Conservation (phyloP, 2,797 vertebrate genomes). For the Hoplostethus mediterraneus region DNA sequence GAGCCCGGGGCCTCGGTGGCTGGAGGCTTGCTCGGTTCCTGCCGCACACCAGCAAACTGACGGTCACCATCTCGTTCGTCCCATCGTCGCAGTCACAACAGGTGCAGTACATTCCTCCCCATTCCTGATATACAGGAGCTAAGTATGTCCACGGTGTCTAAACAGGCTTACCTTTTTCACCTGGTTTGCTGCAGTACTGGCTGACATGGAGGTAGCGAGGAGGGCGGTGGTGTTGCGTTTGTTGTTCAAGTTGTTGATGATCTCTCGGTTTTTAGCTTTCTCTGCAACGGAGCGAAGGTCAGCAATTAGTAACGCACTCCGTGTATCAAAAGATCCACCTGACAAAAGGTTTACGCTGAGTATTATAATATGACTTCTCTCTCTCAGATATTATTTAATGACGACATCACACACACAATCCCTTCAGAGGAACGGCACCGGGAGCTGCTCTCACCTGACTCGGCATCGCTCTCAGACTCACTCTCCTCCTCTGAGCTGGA, state of each 20-base stretch:
- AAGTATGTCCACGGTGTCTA: neutral
- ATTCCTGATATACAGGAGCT: neutral
- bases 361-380: neutral
- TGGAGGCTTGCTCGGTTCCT: conserved; percentile 76
- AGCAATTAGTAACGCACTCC: conserved; percentile 4
- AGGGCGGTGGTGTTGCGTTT: conserved; percentile 82
- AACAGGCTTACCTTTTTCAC: conserved; percentile 80
- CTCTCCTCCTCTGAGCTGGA: conserved; percentile 90
- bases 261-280: conserved; percentile 88
- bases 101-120: neutral
- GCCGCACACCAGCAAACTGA: conserved; percentile 21
- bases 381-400: neutral
- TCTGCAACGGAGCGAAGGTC: conserved; percentile 70
- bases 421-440: neutral
- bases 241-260: conserved; percentile 92
- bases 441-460: conserved; percentile 77
- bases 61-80: neutral
- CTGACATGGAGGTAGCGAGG: conserved; percentile 76
- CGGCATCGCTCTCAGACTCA: conserved; percentile 87
- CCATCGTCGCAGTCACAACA: neutral
- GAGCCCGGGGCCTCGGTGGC: conserved; percentile 81
- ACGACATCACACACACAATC: neutral
- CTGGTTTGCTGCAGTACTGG: conserved; percentile 72
- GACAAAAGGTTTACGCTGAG: neutral
- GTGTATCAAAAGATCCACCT: neutral